Evolutionary conservation across 2,113 vertebrate genomes (phyloP), one percentile per base, ranked within the genome.

Genomic region (Vireo altiloquus): DNA sequence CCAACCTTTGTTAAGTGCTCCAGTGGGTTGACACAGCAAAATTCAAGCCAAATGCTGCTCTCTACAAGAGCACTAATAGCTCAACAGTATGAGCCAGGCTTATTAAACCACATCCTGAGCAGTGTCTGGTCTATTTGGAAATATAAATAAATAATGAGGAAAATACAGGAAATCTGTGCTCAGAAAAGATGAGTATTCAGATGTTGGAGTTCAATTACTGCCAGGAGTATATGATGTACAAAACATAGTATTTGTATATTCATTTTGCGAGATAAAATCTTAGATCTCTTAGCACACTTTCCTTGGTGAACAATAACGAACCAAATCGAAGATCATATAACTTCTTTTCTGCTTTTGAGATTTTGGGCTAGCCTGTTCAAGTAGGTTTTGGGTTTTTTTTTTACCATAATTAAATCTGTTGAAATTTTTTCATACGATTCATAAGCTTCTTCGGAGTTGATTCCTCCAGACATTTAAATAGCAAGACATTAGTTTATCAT

Each of bases 81-180:
- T 94, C 74, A 85, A 28, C 30, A 33, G 50, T 68, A 31, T 77
- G 86, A 96, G 57, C 65, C 63, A 87, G 44, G 69, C 33, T 92
- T 91, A 95, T 94, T 97, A 95, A 97, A 87, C 65, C 82, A 87
- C 70, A 95, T 77, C 81, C 69, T 90, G 95, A 90, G 27, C 27
- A 4, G 54, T 94, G 70, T 69, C 70, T 92, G 70, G 35, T 42
- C 56, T 97, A 89, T 96, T 97, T 94, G 54, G 50, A 87, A 94
- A 95, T 92, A 88, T 88, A 91, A 96, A 97, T 96, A 97, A 96
- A 96, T 96, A 92, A 95, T 94, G 74, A 89, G 49, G 33, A 86
- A 91, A 95, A 89, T 70, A 94, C 57, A 87, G 96, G 63, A 92
- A 96, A 90, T 87, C 69, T 96, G 80, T 72, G 66, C 49, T 95